Percentiles rank a stretch among this genome's conserved stretches.
These are phyloP conservation scores for Amitus sp. DNA, from an alignment of 2,888 invertebrate genomes.

Conservation along the genomic window DNA sequence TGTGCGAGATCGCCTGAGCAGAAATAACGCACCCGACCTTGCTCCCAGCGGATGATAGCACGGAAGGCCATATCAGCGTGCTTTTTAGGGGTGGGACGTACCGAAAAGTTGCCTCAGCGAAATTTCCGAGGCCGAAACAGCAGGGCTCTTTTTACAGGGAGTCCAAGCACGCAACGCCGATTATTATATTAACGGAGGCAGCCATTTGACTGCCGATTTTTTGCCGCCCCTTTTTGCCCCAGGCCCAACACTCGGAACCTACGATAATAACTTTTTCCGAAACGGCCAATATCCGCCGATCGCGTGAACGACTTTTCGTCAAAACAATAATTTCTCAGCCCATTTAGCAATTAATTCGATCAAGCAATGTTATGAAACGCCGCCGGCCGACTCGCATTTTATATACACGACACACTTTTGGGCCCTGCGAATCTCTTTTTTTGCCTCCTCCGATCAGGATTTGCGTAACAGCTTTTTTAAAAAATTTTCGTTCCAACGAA, in stretches of 20 bases:
- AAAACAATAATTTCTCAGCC: too few species aligned
- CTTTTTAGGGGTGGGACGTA: neutral
- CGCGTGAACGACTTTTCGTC: conserved; percentile 20
- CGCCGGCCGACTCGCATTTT: too few species aligned
- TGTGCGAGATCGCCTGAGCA: neutral
- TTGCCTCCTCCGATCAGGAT: too few species aligned
- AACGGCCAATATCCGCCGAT: conserved; percentile 18
- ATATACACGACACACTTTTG: too few species aligned
- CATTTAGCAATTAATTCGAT: too few species aligned
- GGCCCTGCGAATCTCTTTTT: too few species aligned
- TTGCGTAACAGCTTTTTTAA: too few species aligned
- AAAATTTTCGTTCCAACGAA: too few species aligned
- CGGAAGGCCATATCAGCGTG: neutral
- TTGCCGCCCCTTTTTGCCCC: conserved; percentile 25
- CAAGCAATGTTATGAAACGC: too few species aligned
- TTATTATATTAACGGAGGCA: conserved; percentile 47
- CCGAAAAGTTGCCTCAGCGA: conserved; percentile 14
- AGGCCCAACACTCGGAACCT: conserved; percentile 13
- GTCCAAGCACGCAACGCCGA: conserved; percentile 47
- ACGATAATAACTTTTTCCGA: conserved; percentile 35
- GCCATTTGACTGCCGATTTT: conserved; percentile 38
- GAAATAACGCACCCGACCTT: neutral
- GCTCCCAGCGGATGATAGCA: neutral
- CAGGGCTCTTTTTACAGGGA: conserved; percentile 12
- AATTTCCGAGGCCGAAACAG: conserved; percentile 17